phyloP scores from a whole-genome alignment of 2,113 vertebrate species.

The Rostratula benghalensis region DNA sequence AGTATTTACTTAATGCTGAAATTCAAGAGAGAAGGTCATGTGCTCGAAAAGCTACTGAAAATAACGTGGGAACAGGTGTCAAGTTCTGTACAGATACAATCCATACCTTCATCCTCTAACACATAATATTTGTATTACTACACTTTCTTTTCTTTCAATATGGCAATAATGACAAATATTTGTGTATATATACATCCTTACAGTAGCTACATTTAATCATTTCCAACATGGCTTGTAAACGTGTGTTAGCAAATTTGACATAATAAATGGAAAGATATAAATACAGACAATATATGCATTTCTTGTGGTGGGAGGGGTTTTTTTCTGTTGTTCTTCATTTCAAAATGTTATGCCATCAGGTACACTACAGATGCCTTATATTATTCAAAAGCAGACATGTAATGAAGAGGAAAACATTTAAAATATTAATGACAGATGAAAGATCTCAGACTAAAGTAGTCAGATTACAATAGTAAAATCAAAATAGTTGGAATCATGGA shows the following conservation, averaged over 20 bases:
- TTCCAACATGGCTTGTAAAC: not conserved
- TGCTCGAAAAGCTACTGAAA: not conserved
- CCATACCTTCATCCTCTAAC: not conserved
- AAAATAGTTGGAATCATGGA: not conserved
- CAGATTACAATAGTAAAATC: not conserved
- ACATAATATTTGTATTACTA: not conserved
- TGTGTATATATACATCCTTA: no score
- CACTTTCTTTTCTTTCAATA: not conserved
- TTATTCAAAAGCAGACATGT: not conserved
- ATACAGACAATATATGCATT: not conserved
- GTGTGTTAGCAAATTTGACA: not conserved
- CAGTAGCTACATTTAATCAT: not conserved
- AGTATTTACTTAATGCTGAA: not conserved
- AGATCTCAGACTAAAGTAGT: not conserved
- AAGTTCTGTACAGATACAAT: not conserved
- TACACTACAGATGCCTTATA: not conserved
- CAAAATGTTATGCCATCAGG: not conserved
- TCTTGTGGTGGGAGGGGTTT: fast-evolving
- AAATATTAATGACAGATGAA: not conserved
- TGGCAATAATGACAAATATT: not conserved
- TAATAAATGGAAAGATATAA: not conserved
- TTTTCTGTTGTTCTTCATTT: not conserved
- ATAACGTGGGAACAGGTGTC: not conserved
- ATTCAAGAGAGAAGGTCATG: not conserved
- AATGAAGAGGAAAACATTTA: not conserved